Evolutionary conservation across 2,888 invertebrate species (phyloP), one percentile per base, ranked within the genome.

Genomic region (Microctonus brassicae): DNA sequence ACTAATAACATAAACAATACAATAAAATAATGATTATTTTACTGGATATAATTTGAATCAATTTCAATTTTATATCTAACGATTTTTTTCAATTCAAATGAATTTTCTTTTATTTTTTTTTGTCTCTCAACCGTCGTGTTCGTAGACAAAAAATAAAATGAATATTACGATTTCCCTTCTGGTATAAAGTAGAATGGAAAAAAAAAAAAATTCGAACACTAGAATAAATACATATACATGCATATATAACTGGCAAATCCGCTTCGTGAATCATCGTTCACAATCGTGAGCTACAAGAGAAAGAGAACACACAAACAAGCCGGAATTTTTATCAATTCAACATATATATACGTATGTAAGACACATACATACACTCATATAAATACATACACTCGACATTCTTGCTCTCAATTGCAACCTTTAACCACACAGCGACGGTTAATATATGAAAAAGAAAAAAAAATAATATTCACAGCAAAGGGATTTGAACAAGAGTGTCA

Each of bases 261-360:
- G 67, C 73, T 71, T 73, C 75, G 75, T 71, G 72, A 75, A 72
- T 72, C 55, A 67, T 75, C 73, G 73, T 69, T 55, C 66, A 71
- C 61, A 72, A 67, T 47, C 73, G 75, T 73, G 69, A 20, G 3
- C 7, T 22, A 34, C 24, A 7, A 62, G 34, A 26, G 61, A 26
- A 33, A 61, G 33, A 53, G 5, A 29, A 47, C n/a, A 29, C 42
- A 22, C n/a, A n/a, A 47, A 57, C 22, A 20, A 47, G 39, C 34
- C 52, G 62, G 58, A 34, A 52, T 74, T 72, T 72, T 74, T 72
- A 68, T 74, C 52, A 64, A 33, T 70, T 64, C 69, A 53, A 70
- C 42, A 72, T 72, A 67, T n/a, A n/a, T 74, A 72, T 70, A 67
- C 58, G 47, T 17, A 29, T 34, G 62, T n/a, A 13, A 42, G 52